Base-by-base conservation (phyloP, 2,888 invertebrate genomes). In the Bombylius discolor region DNA sequence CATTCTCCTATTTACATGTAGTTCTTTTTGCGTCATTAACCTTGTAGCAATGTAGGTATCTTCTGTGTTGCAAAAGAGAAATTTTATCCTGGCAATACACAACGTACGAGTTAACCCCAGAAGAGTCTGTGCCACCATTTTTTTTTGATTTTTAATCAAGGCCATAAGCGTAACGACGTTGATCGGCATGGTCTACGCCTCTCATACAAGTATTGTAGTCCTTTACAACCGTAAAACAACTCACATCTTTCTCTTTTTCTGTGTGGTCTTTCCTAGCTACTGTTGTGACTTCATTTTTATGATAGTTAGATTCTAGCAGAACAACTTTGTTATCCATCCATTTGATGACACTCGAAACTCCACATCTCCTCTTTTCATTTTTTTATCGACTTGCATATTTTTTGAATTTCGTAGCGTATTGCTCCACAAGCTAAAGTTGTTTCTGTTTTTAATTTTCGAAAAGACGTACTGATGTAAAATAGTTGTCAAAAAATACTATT, bases 391-490 rank as follows among this genome's bases (percentile, higher is more conserved):
- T 53, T 51, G 47, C 23, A 56, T 51, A 39, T 60, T 56, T 44
- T 45, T 51, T 11, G 55, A 49, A 42, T 44, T 52, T 56, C 42
- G 52, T n/a, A 45, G 3, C 32, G 33, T 9, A 51, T 55, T 9
- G 46, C 55, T 14, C 45, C 50, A 52, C 56, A 58, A n/a, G 59
- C 58, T n/a, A 59, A 45, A 34, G 48, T 53, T 56, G 52, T 58
- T 53, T 51, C 39, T n/a, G 39, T n/a, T 50, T 50, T 50, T 36
- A 50, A 5, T 5, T n/a, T 13, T 39, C 54, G 12, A 58, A 32
- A 6, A 59, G 52, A 39, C 46, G 50, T 12, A 59, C 34, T 13
- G 55, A 59, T 23, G 59, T 56, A 58, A 57, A 60, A 53, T 53
- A 58, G 3, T 50, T 58, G 5, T 55, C 52, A 36, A 57, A 57